A percentile compares a stretch with the other conserved stretches of the same genome.
Conservation (phyloP, 2,888 invertebrate species). For the Drosophila neoperkinsi region DNA sequence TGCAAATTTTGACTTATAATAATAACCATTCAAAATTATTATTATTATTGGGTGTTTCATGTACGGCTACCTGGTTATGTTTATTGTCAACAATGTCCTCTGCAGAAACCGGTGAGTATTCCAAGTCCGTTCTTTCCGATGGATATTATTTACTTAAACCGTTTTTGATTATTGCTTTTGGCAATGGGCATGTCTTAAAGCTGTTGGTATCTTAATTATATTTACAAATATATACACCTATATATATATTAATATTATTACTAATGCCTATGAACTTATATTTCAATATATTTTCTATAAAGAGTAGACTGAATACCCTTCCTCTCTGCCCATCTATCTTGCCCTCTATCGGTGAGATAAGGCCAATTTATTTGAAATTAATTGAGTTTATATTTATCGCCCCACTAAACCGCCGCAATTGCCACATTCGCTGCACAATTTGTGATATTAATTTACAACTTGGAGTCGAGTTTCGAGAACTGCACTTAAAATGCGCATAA, state of each 20-base stretch:
- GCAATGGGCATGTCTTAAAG: neutral
- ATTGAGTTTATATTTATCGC: slow-evolving; percentile 64
- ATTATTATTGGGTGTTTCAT: neutral
- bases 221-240: neutral
- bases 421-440: slow-evolving; percentile 65
- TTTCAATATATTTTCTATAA: neutral
- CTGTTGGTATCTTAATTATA: neutral
- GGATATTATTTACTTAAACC: neutral
- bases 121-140: too few species aligned
- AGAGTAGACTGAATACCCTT: neutral
- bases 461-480: slow-evolving; percentile 39
- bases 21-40: neutral
- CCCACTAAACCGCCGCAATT: slow-evolving; percentile 63
- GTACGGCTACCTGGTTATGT: neutral
- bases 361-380: slow-evolving; percentile 27
- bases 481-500: slow-evolving; percentile 74
- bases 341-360: neutral
- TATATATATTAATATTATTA: neutral
- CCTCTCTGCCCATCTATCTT: neutral
- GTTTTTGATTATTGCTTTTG: neutral
- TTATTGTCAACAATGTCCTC: neutral
- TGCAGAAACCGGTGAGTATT: too few species aligned
- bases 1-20: neutral
- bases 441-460: slow-evolving; percentile 79
- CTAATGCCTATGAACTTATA: neutral